Percentiles rank a stretch among this genome's conserved stretches.
Conservation (phyloP, 2,113 vertebrate genomes). For the Clarias magur region DNA sequence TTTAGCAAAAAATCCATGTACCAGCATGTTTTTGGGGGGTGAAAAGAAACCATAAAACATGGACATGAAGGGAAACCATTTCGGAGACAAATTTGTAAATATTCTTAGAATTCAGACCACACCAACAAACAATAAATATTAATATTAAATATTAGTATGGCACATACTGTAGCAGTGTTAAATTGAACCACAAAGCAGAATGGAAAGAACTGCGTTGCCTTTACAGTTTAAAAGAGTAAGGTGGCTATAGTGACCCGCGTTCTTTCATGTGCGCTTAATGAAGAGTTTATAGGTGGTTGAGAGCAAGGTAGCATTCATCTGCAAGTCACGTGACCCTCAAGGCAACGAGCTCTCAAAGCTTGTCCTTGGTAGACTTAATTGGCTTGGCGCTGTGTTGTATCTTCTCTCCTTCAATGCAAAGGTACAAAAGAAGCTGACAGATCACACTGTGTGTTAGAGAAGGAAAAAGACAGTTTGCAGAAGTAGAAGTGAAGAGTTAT, state of each 20-base stretch:
- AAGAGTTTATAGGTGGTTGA: slow-evolving; percentile 38
- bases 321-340: slow-evolving; percentile 50
- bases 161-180: not conserved
- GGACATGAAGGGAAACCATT: not conserved
- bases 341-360: slow-evolving; percentile 46
- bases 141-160: not conserved
- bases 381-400: slow-evolving; percentile 44
- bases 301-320: slow-evolving; percentile 42
- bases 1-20: not conserved
- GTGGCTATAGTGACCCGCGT: slow-evolving; percentile 23
- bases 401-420: slow-evolving; percentile 40
- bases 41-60: not conserved
- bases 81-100: no score
- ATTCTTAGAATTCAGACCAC: not conserved
- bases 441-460: slow-evolving; percentile 17
- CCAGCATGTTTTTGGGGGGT: not conserved
- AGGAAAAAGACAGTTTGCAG: slow-evolving; percentile 23
- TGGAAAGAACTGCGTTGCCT: slow-evolving; percentile 5
- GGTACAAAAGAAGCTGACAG: slow-evolving; percentile 38
- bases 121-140: not conserved
- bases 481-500: slow-evolving; percentile 7
- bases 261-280: slow-evolving; percentile 53
- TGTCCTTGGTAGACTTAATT: slow-evolving; percentile 59
- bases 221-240: slow-evolving; percentile 3
- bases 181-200: slow-evolving; percentile 14